phyloP scores from a whole-genome alignment of 2,797 vertebrate species.

The Sebastes taczanowskii region DNA sequence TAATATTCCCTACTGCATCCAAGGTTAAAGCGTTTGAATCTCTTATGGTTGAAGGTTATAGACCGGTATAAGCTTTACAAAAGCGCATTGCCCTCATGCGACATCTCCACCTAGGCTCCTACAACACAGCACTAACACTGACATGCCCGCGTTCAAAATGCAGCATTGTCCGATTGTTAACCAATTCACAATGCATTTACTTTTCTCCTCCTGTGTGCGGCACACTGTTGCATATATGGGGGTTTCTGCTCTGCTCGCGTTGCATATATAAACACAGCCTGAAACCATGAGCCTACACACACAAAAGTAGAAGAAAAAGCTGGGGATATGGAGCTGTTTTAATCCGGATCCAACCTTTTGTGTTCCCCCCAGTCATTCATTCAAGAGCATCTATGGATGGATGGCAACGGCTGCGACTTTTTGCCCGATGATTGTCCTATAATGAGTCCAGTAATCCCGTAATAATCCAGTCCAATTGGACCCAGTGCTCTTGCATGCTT shows the following conservation, averaged over 20 bases:
- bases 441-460: conserved; percentile 83
- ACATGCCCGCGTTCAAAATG: conserved; percentile 73
- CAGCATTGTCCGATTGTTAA: conserved; percentile 74
- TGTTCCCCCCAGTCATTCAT: conserved; percentile 63
- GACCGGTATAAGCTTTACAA: conserved; percentile 64
- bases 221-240: conserved; percentile 81
- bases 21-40: conserved; percentile 80
- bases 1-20: conserved; percentile 78
- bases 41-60: conserved; percentile 78
- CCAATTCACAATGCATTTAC: conserved; percentile 75
- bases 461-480: conserved; percentile 82
- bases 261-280: conserved; percentile 33
- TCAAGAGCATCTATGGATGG: conserved; percentile 68
- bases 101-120: conserved; percentile 78
- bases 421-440: conserved; percentile 76
- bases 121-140: conserved; percentile 60
- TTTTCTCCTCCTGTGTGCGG: conserved; percentile 76
- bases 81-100: conserved; percentile 84
- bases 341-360: conserved; percentile 66
- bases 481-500: conserved; percentile 70
- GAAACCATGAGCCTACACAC: no score
- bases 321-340: conserved; percentile 32
- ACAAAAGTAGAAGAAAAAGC: conserved; percentile 67
- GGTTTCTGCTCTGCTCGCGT: conserved; percentile 47
- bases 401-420: conserved; percentile 67